Base-by-base conservation (phyloP, 2,888 invertebrate genomes). In the Cosmia pyralina region DNA sequence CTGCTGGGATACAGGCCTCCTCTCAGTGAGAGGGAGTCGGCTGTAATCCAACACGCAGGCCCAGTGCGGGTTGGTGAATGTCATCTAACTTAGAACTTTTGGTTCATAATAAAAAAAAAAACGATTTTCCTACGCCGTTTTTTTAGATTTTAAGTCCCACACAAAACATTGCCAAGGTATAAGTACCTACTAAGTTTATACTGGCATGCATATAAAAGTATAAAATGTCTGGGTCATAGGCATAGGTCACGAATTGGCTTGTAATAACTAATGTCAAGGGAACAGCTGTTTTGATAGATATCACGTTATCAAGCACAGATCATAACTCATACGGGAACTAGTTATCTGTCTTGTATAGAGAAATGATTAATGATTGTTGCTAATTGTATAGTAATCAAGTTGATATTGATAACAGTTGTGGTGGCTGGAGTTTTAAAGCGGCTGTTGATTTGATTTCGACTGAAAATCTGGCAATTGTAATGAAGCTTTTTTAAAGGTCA, bases 211-310 rank as follows among this genome's bases (percentile, higher is more conserved):
- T n/a, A 22, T 44, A 44, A 38, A 63, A 41, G 13, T 57, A 34
- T 34, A 19, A 73, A 80, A 80, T 83, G 80, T 73, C 80, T 79
- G 80, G 83, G 83, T 69, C 83, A 55, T 58, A 68, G 60, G 28
- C 59, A 10, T n/a, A 59, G 66, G 66, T 83, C 83, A 81, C 83
- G 83, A 74, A 52, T 82, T 34, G 19, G 15, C 72, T 79, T 60
- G 73, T 60, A 13, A 65, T 10, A 19, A 48, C 22, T 70, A 83
- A 81, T 84, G 81, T 81, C 81, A 81, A 84, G 81, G 81, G 41
- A 50, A 64, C 38, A 55, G 46, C 60, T 69, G 83, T 67, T 65
- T 63, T 66, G 70, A 71, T 81, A 68, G 57, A 28, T 74, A 81
- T 75, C 84, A 65, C 73, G 64, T 82, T 79, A 79, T 79, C 83